Evolutionary conservation across 2,888 invertebrate species (phyloP).

Genomic region (Campoplex nolae): DNA sequence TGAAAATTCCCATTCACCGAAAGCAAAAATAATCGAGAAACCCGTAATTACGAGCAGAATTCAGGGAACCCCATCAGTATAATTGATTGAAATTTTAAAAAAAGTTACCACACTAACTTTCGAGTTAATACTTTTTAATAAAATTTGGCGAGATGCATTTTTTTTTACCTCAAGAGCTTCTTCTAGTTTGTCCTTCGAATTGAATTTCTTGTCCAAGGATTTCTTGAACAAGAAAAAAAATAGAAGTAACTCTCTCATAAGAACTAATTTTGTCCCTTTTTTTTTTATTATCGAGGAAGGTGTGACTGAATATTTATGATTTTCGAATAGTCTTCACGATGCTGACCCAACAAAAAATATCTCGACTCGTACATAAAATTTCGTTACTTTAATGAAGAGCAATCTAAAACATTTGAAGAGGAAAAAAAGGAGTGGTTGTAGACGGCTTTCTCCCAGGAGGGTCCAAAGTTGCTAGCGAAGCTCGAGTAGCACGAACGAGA

Average conservation of each 20-base stretch:
- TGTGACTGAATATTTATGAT: neutral
- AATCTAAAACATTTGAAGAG: neutral
- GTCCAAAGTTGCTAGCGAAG: conserved; percentile 31
- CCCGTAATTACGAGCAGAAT: neutral
- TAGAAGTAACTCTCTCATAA: neutral
- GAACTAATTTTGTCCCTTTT: neutral
- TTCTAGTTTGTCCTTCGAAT: neutral
- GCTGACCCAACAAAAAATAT: neutral
- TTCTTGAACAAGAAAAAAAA: neutral
- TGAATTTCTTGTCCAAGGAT: neutral
- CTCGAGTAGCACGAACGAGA: conserved; percentile 57
- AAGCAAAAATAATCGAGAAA: neutral
- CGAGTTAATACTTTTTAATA: too few relatives aligned
- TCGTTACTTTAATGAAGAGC: conserved; percentile 66
- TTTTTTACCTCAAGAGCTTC: too few relatives aligned
- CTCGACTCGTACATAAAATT: conserved; percentile 44
- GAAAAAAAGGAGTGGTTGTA: conserved; percentile 40
- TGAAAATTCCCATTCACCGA: neutral
- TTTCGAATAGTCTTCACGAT: neutral
- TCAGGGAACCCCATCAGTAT: too few relatives aligned
- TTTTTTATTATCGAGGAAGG: neutral
- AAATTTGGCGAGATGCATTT: neutral
- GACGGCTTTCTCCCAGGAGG: conserved; percentile 44
- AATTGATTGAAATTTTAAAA: too few relatives aligned
- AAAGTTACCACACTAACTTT: too few relatives aligned